Percentiles rank a stretch among this genome's conserved stretches.
Conservation (phyloP, 2,888 invertebrate genomes). For the Drosophila incognita region DNA sequence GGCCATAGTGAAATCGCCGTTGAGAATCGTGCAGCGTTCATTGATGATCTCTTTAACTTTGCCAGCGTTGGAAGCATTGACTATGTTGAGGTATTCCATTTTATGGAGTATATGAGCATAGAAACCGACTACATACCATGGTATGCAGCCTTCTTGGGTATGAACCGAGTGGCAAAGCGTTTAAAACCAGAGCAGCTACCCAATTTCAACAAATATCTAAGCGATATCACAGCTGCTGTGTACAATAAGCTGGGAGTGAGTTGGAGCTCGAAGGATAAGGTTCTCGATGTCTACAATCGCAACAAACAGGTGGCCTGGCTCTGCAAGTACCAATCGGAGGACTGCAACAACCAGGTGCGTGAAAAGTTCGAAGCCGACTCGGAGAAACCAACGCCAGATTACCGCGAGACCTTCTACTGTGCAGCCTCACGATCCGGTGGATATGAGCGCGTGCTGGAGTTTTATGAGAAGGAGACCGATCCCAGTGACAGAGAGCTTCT, state of each 20-base stretch:
- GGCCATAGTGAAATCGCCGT: constrained; percentile 68
- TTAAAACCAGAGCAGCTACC: constrained; percentile 61
- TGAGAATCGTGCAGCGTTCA: constrained; percentile 90
- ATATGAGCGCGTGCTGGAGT: constrained; percentile 51
- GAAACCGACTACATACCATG: constrained; percentile 92
- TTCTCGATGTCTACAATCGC: constrained; percentile 87
- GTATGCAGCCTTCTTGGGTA: constrained; percentile 87
- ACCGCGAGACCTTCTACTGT: constrained; percentile 65
- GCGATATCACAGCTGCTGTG: constrained; percentile 85
- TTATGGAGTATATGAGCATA: constrained; percentile 88
- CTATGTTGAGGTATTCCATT: constrained; percentile 85
- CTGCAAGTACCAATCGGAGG: constrained; percentile 87
- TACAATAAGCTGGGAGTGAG: constrained; percentile 86
- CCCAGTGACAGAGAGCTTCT: constrained; percentile 89
- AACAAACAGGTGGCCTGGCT: constrained; percentile 87
- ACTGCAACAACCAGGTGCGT: constrained; percentile 86
- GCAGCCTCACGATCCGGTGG: constrained; percentile 41
- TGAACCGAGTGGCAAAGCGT: constrained; percentile 55
- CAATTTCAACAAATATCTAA: constrained; percentile 83
- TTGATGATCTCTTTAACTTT: constrained; percentile 90
- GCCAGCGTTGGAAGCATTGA: constrained; percentile 86
- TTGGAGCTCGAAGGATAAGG: constrained; percentile 84
- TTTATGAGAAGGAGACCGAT: constrained; percentile 86
- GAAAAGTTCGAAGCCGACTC: constrained; percentile 72
- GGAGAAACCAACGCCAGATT: constrained; percentile 54